Evolutionary conservation across 2,888 invertebrate species (phyloP), one percentile per base, ranked within the genome.

Genomic region (Ethmia dodecea): DNA sequence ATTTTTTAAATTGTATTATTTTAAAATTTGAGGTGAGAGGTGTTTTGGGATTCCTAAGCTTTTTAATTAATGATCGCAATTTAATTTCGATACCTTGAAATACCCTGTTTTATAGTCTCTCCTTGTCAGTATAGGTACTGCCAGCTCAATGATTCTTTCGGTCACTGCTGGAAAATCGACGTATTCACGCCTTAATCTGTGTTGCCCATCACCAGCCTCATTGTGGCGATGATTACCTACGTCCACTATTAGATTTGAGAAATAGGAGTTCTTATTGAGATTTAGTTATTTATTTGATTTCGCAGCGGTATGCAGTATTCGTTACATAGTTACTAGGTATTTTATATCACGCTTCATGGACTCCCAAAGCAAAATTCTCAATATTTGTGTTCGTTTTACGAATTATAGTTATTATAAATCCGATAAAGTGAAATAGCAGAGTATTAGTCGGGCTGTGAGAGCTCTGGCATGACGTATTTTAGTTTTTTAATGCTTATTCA

Each of bases 181-280:
- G 60, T 52, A 65, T 62, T 70, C 58, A 61, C 47, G 46, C 48
- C 52, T 61, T 58, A 56, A 69, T 60, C n/a, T n/a, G n/a, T n/a
- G n/a, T n/a, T 60, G 55, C 63, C 65, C 71, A 73, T 69, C 64
- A 69, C 49, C 47, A 52, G 47, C 44, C 45, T 65, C 66, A 68
- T 77, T 76, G 73, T 74, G 66, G 65, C 51, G 47, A 54, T 66
- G 64, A 78, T 78, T 79, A 62, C n/a, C n/a, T n/a, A n/a, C 62
- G 40, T 64, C 57, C 47, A 50, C 48, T 53, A 51, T 55, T 61
- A 54, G 45, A 50, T 55, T 50, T 42, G 32, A 55, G 53, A 47
- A 49, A 54, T 54, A 37, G 40, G 30, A 38, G 35, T 61, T 58
- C 60, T 52, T 54, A 59, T 52, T 52, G 45, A 52, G 52, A 70